These are phyloP conservation scores for Lutjanus argentimaculatus DNA, from an alignment of 2,797 vertebrate species.

Conservation along the genomic window DNA sequence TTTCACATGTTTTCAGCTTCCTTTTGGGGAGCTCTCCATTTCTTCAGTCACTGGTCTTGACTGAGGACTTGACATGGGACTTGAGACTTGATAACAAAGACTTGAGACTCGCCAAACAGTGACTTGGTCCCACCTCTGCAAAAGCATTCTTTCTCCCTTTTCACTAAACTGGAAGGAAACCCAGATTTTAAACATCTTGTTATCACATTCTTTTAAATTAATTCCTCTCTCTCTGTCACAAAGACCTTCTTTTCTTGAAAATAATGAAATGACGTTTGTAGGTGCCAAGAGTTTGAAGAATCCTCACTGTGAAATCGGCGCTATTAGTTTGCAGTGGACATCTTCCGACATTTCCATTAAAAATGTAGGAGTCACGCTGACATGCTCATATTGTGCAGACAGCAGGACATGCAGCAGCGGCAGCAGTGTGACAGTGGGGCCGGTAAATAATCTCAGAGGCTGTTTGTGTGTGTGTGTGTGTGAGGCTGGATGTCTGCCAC, in stretches of 20 bases:
- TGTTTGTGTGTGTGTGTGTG: constrained; percentile 40
- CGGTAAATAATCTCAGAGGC: constrained; percentile 45
- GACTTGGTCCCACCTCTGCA: too few species aligned
- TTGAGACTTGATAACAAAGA: too few species aligned
- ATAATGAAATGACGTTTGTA: constrained; percentile 8
- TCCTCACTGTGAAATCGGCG: constrained; percentile 57
- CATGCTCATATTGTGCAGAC: constrained; percentile 47
- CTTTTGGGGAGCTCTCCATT: too few species aligned
- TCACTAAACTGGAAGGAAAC: constrained; percentile 16
- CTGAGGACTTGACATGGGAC: too few species aligned
- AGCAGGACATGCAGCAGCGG: constrained; percentile 47
- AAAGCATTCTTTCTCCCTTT: too few species aligned
- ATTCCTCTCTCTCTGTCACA: constrained; percentile 3
- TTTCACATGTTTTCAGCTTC: too few species aligned
- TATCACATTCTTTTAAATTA: constrained; percentile 16
- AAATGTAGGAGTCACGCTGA: constrained; percentile 69
- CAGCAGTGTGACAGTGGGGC: constrained; percentile 46
- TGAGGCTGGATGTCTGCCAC: constrained; percentile 62
- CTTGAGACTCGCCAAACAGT: too few species aligned
- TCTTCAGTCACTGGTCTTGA: too few species aligned
- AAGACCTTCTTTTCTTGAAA: constrained; percentile 22
- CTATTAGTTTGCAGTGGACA: constrained; percentile 64
- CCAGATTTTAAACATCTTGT: constrained; percentile 6
- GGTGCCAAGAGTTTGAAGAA: constrained; percentile 46
- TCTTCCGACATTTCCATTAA: constrained; percentile 67